phyloP scores from a whole-genome alignment of 2,113 vertebrate species.

The Riparia riparia region DNA sequence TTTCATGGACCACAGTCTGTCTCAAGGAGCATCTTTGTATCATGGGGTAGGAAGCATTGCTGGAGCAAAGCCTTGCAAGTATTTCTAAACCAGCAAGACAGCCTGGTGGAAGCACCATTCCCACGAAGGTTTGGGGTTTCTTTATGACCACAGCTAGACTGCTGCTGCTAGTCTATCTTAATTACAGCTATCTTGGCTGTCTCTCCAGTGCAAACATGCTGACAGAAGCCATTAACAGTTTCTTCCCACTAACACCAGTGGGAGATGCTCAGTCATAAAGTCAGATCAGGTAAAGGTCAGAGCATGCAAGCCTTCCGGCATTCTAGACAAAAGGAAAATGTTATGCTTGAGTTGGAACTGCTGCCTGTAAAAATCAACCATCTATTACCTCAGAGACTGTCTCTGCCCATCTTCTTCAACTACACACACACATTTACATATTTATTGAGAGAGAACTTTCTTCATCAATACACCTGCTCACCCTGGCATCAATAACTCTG shows the following conservation, averaged over 20 bases:
- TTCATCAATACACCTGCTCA: conserved; percentile 8
- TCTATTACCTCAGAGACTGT: not conserved
- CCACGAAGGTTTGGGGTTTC: not conserved
- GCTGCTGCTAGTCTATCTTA: not conserved
- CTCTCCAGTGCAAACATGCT: not conserved
- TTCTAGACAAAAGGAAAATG: not conserved
- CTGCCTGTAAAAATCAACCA: not conserved
- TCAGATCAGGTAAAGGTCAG: conserved; percentile 17
- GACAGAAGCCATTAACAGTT: not conserved
- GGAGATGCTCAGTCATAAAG: not conserved
- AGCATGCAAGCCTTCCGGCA: not conserved
- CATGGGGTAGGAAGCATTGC: not conserved
- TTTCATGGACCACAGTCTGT: not conserved
- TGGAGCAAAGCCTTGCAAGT: not conserved
- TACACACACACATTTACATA: not conserved
- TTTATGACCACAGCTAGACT: not conserved
- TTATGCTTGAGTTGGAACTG: not conserved
- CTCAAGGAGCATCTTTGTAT: not conserved
- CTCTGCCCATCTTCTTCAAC: not conserved
- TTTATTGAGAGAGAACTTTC: not conserved
- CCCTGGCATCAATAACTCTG: not conserved
- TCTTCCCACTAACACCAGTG: not conserved
- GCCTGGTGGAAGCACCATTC: not conserved
- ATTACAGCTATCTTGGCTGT: not conserved
- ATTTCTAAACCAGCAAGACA: not conserved